A percentile compares a stretch with the other conserved stretches of the same genome.
These are phyloP conservation scores for Mesorhabditis sp. DNA, from an alignment of 2,888 invertebrate genomes.

Conservation along the genomic window DNA sequence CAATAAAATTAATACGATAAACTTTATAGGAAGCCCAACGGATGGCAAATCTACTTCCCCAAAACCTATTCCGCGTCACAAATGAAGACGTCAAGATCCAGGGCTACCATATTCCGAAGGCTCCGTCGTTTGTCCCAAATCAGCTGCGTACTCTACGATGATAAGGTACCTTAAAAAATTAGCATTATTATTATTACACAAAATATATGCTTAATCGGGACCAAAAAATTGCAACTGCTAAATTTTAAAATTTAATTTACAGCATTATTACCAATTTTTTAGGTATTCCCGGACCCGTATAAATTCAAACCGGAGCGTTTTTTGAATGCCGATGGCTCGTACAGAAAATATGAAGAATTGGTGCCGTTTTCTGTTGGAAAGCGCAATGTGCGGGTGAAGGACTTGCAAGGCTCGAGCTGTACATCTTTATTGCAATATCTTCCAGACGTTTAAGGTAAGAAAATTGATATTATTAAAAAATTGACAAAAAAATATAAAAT, in stretches of 20 bases:
- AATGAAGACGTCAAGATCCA: conserved; percentile 20
- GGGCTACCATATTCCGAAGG: conserved; percentile 17
- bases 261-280: conserved; percentile 16
- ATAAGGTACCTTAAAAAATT: conserved; percentile 10
- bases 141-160: conserved; percentile 22
- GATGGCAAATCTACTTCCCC: conserved; percentile 22
- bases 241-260: background rate
- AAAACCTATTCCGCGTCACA: conserved; percentile 20
- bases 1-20: background rate
- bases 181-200: background rate
- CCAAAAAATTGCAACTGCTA: background rate
- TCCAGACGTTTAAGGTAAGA: too few relatives aligned
- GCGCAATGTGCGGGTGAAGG: too few relatives aligned
- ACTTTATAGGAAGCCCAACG: conserved; percentile 18
- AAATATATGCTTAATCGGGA: conserved; percentile 1
- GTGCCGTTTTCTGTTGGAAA: too few relatives aligned
- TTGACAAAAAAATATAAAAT: too few relatives aligned
- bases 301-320: conserved; percentile 45
- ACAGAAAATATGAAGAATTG: conserved; percentile 14
- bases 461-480: too few relatives aligned
- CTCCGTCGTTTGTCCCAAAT: conserved; percentile 24
- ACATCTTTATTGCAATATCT: too few relatives aligned
- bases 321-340: conserved; percentile 34
- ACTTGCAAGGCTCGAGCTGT: too few relatives aligned
- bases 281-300: conserved; percentile 39